Evolutionary conservation across 2,797 vertebrate genomes (phyloP), one percentile per base, ranked within the genome.

Genomic region (Hydrophis major): DNA sequence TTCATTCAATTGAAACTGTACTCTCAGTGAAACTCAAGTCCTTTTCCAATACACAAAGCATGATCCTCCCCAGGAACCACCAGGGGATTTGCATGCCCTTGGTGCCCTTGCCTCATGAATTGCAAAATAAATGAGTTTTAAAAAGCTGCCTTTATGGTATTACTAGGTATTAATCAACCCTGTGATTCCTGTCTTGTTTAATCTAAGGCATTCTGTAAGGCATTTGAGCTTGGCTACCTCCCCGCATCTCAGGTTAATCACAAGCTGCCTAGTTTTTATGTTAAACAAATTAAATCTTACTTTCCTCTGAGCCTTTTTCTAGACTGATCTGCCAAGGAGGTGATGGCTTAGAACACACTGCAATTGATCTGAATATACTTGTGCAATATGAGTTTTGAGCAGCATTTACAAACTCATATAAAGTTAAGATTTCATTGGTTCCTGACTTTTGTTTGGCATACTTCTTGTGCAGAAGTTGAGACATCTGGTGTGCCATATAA

Each of bases 221-320:
- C 89, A 90, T 96, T 96, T 66, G 86, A 95, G 95, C 91, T 94
- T 92, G 94, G 89, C 91, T 95, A 91, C 91, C 53, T 94, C 94
- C 92, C 92, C 16, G 69, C 56, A 94, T 95, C 92, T 96, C 91
- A 86, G 96, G 95, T 95, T 92, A 96, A 96, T 96, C 95, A 95
- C 93, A 94, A 60, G 2, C 53, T 95, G 94, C 90, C 93, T 94
- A 61, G 66, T 20, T 95, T 2, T 95, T 94, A 92, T 50, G 47
- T 95, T 96, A 95, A 95, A 90, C 86, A 96, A 96, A 95, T 96
- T 95, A 95, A 95, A 96, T 95, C 95, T 78, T 91, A 90, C 60
- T 94, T 95, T 96, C 90, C 93, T 78, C 47, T 28, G 27, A 92
- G 50, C 32, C 28, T 94, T 96, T 83, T 93, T 28, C 50, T 94